phyloP scores from a whole-genome alignment of 2,113 vertebrate genomes.

The Eudorcas thomsonii region DNA sequence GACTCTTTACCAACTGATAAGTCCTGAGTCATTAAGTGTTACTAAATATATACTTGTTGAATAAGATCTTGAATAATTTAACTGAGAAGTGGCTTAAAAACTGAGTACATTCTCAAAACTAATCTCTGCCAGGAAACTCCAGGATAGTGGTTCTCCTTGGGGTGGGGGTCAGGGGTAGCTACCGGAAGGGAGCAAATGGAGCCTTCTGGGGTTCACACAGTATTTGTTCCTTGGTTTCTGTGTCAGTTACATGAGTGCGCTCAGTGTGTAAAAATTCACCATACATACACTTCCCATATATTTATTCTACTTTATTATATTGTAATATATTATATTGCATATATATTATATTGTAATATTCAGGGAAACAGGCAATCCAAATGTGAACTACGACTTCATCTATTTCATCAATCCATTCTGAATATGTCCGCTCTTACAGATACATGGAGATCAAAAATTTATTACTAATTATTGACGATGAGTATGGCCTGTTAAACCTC shows the following conservation, averaged over 20 bases:
- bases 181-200: too few relatives aligned
- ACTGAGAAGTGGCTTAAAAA: not conserved
- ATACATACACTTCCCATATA: not conserved
- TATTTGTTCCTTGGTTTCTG: not conserved
- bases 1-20: not conserved
- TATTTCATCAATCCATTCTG: not conserved
- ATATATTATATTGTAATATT: not conserved
- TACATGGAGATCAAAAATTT: not conserved
- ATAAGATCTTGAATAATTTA: not conserved
- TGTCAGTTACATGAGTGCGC: not conserved
- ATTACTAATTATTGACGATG: not conserved
- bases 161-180: not conserved
- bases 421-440: not conserved
- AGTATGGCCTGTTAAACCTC: not conserved
- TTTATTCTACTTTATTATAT: not conserved
- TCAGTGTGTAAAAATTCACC: not conserved
- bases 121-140: not conserved
- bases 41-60: not conserved
- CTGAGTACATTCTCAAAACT: not conserved
- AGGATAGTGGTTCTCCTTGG: not conserved
- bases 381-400: not conserved
- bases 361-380: not conserved
- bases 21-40: not conserved
- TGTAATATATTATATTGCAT: not conserved
- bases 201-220: accelerated